These are phyloP conservation scores for Psittacula echo DNA, from an alignment of 2,797 vertebrate genomes.

Conservation along the genomic window DNA sequence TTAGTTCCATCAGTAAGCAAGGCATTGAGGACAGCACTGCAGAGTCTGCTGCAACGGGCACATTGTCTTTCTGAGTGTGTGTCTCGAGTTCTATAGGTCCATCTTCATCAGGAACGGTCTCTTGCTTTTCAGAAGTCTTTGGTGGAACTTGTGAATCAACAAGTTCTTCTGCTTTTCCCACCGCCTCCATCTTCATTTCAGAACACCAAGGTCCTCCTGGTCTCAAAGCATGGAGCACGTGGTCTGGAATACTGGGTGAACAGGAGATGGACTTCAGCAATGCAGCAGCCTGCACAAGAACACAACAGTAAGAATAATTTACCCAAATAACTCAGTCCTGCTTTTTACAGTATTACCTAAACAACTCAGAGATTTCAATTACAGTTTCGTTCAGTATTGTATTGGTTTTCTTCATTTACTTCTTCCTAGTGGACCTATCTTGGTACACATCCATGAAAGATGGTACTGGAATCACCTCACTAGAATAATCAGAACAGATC, in stretches of 20 bases:
- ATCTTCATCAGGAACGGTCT: conserved; percentile 80
- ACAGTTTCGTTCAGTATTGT: neutral
- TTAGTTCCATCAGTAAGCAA: conserved; percentile 93
- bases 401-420: neutral
- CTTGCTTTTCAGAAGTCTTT: conserved; percentile 82
- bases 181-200: conserved; percentile 97
- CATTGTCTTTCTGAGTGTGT: conserved; percentile 81
- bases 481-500: neutral
- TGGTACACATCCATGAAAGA: neutral
- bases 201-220: conserved; percentile 61
- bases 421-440: neutral
- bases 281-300: conserved; percentile 77
- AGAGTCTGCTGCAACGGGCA: conserved; percentile 81
- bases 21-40: conserved; percentile 90
- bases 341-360: neutral
- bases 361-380: neutral
- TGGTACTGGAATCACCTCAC: neutral
- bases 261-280: conserved; percentile 52
- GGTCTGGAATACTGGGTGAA: conserved; percentile 13
- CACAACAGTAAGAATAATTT: conserved; percentile 21
- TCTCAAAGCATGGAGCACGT: conserved; percentile 81
- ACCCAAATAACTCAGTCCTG: neutral
- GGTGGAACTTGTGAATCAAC: conserved; percentile 84
- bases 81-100: conserved; percentile 85
- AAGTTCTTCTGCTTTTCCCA: conserved; percentile 89